These are phyloP conservation scores for Ostrea edulis DNA, from an alignment of 1,140 invertebrate species.

Conservation along the genomic window DNA sequence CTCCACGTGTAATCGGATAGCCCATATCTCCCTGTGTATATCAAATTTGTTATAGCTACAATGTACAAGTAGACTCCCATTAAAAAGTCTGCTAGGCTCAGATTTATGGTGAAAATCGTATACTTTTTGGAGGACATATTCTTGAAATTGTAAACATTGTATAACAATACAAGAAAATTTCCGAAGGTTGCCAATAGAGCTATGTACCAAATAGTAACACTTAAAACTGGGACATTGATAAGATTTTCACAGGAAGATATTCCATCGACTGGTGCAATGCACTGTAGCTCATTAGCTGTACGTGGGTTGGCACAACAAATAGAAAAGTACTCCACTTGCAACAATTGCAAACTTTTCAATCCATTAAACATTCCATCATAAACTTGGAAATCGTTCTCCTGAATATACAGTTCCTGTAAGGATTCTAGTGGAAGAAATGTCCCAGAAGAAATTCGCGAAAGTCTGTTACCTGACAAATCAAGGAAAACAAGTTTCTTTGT, in stretches of 20 bases:
- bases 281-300: constrained; percentile 66
- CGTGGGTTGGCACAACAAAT: constrained; percentile 81
- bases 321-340: constrained; percentile 79
- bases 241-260: constrained; percentile 83
- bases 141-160: constrained; percentile 78
- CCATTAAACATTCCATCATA: not conserved
- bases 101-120: constrained; percentile 84
- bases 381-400: not conserved
- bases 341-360: not conserved
- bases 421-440: not conserved
- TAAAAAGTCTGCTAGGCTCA: constrained; percentile 82
- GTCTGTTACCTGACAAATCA: no score
- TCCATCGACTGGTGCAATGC: constrained; percentile 80
- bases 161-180: constrained; percentile 84
- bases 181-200: constrained; percentile 84
- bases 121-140: constrained; percentile 78
- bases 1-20: constrained; percentile 81
- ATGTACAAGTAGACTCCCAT: constrained; percentile 83
- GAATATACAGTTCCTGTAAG: not conserved
- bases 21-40: constrained; percentile 82
- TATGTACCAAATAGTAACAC: constrained; percentile 84
- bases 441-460: no score
- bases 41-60: constrained; percentile 81
- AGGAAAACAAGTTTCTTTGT: no score
- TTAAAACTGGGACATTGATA: constrained; percentile 82